These are phyloP conservation scores for Acanthosoma haemorrhoidale DNA, from an alignment of 2,888 invertebrate species.

Conservation along the genomic window DNA sequence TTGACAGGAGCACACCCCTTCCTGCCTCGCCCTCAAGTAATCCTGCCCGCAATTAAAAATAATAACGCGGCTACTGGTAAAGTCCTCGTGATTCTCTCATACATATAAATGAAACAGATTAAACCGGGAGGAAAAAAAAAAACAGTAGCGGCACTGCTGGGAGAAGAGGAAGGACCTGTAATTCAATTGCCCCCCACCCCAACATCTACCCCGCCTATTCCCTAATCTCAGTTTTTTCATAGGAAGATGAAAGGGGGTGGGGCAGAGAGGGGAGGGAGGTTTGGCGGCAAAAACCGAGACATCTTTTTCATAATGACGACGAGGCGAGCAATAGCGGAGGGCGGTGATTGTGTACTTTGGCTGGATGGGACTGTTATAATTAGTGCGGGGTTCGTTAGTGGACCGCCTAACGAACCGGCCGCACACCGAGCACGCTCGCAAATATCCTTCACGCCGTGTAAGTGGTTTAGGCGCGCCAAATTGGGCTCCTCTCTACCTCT, in stretches of 20 bases:
- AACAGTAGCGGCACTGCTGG: not conserved
- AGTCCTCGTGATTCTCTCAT: slow-evolving; percentile 2
- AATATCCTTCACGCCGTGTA: slow-evolving; percentile 1
- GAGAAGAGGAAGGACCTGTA: not conserved
- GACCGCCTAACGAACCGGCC: not conserved
- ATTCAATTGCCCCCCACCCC: not conserved
- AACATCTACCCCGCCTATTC: not conserved
- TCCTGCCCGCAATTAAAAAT: slow-evolving; percentile 6
- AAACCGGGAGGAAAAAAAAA: slow-evolving; percentile 2
- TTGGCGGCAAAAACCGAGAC: not conserved
- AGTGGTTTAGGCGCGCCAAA: slow-evolving; percentile 1
- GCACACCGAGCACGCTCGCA: not conserved
- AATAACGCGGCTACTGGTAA: not conserved
- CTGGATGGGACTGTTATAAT: slow-evolving; percentile 7
- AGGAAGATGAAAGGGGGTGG: not conserved
- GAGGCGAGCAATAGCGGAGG: not conserved
- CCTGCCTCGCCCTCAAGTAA: not conserved
- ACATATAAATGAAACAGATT: slow-evolving; percentile 14
- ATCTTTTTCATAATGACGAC: not conserved
- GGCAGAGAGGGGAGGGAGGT: not conserved
- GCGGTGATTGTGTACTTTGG: slow-evolving; percentile 10
- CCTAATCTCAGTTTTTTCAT: not conserved
- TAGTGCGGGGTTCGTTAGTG: slow-evolving; percentile 6
- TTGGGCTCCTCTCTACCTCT: not conserved
- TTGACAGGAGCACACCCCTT: not conserved